These are phyloP conservation scores for Onychostruthus taczanowskii DNA, from an alignment of 2,113 vertebrate species.

Conservation along the genomic window DNA sequence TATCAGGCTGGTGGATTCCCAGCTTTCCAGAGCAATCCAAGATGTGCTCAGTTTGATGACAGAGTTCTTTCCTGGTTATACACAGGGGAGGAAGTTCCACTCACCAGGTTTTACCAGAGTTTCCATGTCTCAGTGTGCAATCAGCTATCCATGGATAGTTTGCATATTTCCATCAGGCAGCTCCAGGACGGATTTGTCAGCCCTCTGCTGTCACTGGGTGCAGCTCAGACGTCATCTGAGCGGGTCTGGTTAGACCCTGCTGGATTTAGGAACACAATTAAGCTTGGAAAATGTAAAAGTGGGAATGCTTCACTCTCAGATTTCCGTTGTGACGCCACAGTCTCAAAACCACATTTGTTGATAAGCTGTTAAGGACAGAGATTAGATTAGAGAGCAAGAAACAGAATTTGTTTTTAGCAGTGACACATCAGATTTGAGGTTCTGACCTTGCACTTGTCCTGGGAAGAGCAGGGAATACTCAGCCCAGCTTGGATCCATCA, in stretches of 20 bases:
- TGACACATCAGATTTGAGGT: neutral
- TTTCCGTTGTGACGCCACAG: neutral
- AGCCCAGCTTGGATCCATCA: neutral
- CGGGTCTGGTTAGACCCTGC: neutral
- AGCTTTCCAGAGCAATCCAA: neutral
- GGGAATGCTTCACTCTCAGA: neutral
- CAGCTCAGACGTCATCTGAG: neutral
- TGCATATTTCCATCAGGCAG: neutral
- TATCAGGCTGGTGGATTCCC: neutral
- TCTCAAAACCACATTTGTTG: neutral
- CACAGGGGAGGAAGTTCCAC: neutral
- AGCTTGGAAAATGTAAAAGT: neutral
- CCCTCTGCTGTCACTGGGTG: neutral
- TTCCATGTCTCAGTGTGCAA: neutral
- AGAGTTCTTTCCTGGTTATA: neutral
- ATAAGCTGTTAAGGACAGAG: neutral
- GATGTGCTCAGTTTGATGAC: neutral
- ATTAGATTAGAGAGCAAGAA: neutral
- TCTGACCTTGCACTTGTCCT: conserved; percentile 2
- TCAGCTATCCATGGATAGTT: neutral
- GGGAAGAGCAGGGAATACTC: neutral
- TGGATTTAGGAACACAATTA: neutral
- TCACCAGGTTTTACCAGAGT: neutral
- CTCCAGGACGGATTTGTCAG: neutral
- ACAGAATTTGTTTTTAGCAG: neutral